Conservation (phyloP, 1,140 invertebrate genomes). For the Scaptodrosophila lebanonensis region DNA sequence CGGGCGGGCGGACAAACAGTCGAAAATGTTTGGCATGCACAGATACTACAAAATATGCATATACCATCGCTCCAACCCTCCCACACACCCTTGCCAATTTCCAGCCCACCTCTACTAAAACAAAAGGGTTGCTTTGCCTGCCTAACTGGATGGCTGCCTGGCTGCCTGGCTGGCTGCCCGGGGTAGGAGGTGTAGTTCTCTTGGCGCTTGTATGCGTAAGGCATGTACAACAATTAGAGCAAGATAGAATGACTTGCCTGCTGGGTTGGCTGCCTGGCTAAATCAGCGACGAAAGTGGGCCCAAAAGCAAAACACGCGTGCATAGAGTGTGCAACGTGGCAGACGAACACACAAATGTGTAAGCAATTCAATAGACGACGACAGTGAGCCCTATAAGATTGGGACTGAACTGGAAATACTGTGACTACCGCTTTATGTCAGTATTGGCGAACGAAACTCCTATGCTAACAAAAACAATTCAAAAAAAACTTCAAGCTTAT, state of each 20-base stretch:
- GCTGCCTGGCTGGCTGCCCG: slow-evolving; percentile 7
- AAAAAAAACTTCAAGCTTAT: too few species aligned
- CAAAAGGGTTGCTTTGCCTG: slow-evolving; percentile 38
- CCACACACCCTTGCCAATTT: not conserved
- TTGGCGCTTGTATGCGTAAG: too few species aligned
- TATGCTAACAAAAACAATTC: too few species aligned
- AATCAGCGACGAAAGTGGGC: slow-evolving; percentile 23
- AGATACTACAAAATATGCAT: slow-evolving; percentile 48
- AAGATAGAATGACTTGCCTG: slow-evolving; percentile 38
- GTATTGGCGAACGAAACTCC: too few species aligned
- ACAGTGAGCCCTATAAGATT: too few species aligned
- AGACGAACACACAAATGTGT: too few species aligned
- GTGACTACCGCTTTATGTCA: too few species aligned
- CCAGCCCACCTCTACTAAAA: slow-evolving; percentile 14
- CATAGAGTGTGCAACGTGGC: too few species aligned
- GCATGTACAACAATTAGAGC: slow-evolving; percentile 62
- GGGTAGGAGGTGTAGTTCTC: not conserved
- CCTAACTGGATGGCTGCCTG: not conserved
- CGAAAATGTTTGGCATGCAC: slow-evolving; percentile 57
- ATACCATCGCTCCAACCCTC: slow-evolving; percentile 10
- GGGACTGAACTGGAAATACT: too few species aligned
- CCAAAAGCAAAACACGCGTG: not conserved
- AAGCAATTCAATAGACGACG: too few species aligned
- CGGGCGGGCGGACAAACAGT: slow-evolving; percentile 11
- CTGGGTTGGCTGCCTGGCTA: not conserved